Conservation (phyloP, 2,113 vertebrate genomes). For the Gavialis gangeticus region DNA sequence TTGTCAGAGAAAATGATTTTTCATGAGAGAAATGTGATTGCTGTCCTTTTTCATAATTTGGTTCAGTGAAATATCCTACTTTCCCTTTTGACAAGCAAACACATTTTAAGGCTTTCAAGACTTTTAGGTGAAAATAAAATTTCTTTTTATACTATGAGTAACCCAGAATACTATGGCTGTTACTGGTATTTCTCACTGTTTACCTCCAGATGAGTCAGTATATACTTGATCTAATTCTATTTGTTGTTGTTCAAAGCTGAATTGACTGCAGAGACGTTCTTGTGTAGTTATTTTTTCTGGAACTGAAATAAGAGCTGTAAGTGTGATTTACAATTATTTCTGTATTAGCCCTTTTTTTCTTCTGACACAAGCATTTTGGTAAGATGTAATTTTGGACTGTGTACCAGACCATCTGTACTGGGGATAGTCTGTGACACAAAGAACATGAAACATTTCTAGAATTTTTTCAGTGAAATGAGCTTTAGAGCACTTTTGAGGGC, state of each 20-base stretch:
- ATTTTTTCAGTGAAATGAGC: no score
- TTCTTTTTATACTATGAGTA: neutral
- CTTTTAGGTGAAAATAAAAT: neutral
- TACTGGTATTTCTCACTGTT: neutral
- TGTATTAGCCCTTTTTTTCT: neutral
- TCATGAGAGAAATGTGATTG: neutral
- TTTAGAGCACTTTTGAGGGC: no score
- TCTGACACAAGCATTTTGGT: neutral
- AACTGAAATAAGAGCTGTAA: neutral
- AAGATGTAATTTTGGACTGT: neutral
- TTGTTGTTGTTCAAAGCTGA: neutral
- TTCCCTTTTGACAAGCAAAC: neutral
- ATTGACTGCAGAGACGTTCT: neutral
- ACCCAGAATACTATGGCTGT: neutral
- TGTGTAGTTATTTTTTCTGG: neutral
- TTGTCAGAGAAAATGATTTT: neutral
- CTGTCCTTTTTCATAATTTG: neutral
- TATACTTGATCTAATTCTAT: neutral
- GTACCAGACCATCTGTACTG: rapidly evolving
- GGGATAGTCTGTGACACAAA: no score
- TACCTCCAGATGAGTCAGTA: neutral
- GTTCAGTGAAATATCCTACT: neutral
- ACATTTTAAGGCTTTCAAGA: neutral
- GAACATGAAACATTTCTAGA: no score
- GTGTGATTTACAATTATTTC: neutral